A percentile compares a stretch with the other conserved stretches of the same genome.
Conservation (phyloP, 2,888 invertebrate genomes). For the Aproaerema taeniolella region DNA sequence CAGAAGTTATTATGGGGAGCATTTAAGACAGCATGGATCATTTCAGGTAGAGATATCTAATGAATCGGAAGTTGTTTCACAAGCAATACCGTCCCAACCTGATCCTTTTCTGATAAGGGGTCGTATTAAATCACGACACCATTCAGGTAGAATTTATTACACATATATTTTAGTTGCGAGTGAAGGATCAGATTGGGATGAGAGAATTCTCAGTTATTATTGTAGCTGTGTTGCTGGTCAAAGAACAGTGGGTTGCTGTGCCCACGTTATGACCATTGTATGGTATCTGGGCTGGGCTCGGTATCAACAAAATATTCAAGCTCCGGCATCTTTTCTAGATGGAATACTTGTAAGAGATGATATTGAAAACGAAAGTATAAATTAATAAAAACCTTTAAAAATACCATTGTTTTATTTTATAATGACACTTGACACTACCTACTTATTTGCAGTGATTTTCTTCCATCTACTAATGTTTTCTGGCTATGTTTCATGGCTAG, state of each 20-base stretch:
- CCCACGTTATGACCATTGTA: not conserved
- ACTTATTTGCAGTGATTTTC: no score
- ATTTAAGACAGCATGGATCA: not conserved
- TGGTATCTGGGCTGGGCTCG: conserved; percentile 3
- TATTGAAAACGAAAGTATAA: no score
- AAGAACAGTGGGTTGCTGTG: no score
- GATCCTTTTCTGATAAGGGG: conserved; percentile 11
- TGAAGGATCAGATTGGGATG: not conserved
- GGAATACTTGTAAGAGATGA: not conserved
- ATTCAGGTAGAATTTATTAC: conserved; percentile 17
- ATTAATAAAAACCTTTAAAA: no score
- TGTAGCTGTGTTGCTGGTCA: not conserved
- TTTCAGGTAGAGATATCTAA: not conserved
- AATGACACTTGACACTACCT: no score
- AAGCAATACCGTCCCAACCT: not conserved
- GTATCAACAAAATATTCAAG: not conserved
- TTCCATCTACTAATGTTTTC: no score
- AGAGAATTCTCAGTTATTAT: not conserved
- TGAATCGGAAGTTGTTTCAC: not conserved
- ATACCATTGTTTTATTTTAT: no score
- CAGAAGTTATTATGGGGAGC: not conserved
- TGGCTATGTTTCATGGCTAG: no score
- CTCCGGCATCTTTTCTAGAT: not conserved
- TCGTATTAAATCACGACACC: conserved; percentile 19
- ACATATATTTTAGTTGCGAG: conserved; percentile 17